These are phyloP conservation scores for Macrosiphum euphorbiae DNA, from an alignment of 2,888 invertebrate species.

Conservation along the genomic window DNA sequence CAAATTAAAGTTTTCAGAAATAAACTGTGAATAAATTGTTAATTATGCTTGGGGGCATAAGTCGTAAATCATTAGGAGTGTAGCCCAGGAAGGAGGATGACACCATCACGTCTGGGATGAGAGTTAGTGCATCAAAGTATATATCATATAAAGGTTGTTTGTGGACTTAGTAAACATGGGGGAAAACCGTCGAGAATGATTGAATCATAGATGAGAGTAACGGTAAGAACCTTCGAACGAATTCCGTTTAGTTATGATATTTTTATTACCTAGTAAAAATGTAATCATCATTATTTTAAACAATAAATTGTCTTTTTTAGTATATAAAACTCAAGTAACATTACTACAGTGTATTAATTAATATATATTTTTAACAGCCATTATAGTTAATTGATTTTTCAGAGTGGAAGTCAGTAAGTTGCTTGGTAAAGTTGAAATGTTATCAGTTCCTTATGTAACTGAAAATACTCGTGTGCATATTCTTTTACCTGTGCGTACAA, in stretches of 20 bases:
- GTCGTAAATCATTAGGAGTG: too few species aligned
- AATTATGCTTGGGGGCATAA: too few species aligned
- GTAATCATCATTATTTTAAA: not conserved
- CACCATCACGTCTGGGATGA: too few species aligned
- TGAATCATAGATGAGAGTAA: too few species aligned
- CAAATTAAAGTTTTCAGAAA: too few species aligned
- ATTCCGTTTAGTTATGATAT: conserved; percentile 68
- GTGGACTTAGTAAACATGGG: too few species aligned
- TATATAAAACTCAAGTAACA: not conserved
- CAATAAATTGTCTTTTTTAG: not conserved
- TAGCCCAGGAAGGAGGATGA: too few species aligned
- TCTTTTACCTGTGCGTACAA: conserved; percentile 79
- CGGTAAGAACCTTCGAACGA: too few species aligned
- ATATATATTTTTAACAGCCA: not conserved
- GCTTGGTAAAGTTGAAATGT: conserved; percentile 87
- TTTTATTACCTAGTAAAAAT: not conserved
- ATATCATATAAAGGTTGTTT: too few species aligned
- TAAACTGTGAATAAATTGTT: too few species aligned
- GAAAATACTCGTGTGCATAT: conserved; percentile 88
- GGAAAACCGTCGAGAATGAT: too few species aligned
- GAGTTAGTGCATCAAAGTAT: too few species aligned
- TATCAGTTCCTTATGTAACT: conserved; percentile 95
- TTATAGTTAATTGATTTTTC: conserved; percentile 66
- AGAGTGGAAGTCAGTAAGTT: conserved; percentile 87
- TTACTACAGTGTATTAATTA: not conserved